Conservation (phyloP, 2,113 vertebrate species). For the Sclerurus mexicanus region DNA sequence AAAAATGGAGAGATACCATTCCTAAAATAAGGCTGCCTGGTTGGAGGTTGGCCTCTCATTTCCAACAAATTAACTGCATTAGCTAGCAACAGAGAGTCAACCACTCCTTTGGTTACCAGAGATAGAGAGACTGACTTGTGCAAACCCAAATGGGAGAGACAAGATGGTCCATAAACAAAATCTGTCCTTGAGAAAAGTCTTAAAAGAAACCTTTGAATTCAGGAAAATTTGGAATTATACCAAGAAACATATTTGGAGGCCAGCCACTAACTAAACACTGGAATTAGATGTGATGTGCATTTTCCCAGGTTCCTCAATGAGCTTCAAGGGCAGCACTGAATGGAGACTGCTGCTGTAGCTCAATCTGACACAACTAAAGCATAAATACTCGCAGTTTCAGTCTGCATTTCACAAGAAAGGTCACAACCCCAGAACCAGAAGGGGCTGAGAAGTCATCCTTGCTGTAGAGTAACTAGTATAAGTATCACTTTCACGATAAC, state of each 20-base stretch:
- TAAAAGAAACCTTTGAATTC: background rate
- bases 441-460: background rate
- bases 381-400: background rate
- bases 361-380: background rate
- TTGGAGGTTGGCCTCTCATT: background rate
- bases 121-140: accelerated
- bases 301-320: background rate
- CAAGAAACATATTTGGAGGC: background rate
- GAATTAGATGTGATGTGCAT: background rate
- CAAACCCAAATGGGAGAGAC: background rate
- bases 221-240: background rate
- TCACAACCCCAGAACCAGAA: background rate
- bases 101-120: background rate
- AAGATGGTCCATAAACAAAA: background rate
- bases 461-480: background rate
- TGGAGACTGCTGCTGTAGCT: background rate
- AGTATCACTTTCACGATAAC: background rate
- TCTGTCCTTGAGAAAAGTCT: background rate
- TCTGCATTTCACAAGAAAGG: background rate
- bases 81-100: background rate
- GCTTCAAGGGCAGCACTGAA: background rate
- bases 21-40: background rate
- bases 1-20: background rate
- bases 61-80: background rate
- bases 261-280: background rate